Evolutionary conservation across 1,140 invertebrate species (phyloP).

Genomic region (Conus betulinus): DNA sequence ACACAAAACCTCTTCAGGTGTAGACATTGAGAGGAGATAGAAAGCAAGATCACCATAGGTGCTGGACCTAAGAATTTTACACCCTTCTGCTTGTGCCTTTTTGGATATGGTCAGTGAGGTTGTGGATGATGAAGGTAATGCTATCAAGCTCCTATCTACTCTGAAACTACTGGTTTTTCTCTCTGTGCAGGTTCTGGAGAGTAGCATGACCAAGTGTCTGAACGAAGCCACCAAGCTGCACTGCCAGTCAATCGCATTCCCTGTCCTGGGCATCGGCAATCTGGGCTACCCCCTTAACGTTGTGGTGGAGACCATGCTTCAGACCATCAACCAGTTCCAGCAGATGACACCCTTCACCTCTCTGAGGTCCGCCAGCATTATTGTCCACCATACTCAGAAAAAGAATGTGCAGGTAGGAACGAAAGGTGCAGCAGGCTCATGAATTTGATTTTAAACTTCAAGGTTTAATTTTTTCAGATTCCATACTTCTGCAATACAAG

Average conservation of each 20-base stretch:
- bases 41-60: too few species aligned
- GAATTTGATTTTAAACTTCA: too few species aligned
- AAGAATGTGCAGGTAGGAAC: constrained; percentile 1
- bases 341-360: neutral
- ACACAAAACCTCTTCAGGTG: too few species aligned
- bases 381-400: constrained; percentile 24
- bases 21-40: too few species aligned
- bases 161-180: neutral
- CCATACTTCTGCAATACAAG: too few species aligned
- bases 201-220: neutral
- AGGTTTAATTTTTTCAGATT: neutral
- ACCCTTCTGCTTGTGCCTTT: too few species aligned
- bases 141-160: too few species aligned
- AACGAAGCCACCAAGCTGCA: constrained; percentile 3
- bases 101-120: too few species aligned
- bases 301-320: constrained; percentile 50
- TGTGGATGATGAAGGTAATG: too few species aligned
- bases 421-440: neutral
- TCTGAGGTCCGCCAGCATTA: constrained; percentile 18
- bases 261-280: constrained; percentile 60
- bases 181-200: neutral
- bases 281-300: constrained; percentile 51
- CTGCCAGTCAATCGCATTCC: constrained; percentile 49
- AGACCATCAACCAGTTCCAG: constrained; percentile 40
- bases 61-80: too few species aligned